Evolutionary conservation across 2,888 invertebrate genomes (phyloP).

Genomic region (Diogma glabrata): DNA sequence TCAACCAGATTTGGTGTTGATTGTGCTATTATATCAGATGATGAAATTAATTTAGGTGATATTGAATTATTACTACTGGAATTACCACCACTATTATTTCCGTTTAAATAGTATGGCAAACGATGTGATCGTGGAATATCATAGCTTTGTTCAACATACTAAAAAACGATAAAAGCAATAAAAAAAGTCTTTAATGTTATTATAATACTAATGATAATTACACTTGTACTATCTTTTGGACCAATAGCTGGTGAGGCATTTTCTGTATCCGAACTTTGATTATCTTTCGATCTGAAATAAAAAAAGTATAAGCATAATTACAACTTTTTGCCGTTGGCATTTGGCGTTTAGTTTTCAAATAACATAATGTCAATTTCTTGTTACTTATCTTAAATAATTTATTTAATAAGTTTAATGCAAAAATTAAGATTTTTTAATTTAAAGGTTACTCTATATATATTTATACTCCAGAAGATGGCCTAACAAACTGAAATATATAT

Average conservation of each 20-base stretch:
- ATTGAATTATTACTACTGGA: slow-evolving; percentile 22
- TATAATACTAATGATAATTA: slow-evolving; percentile 16
- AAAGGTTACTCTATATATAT: too few species aligned
- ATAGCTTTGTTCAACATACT: slow-evolving; percentile 45
- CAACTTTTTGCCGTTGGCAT: background rate
- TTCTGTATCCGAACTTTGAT: slow-evolving; percentile 36
- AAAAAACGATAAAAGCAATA: slow-evolving; percentile 4
- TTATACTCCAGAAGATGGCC: too few species aligned
- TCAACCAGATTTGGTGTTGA: slow-evolving; percentile 34
- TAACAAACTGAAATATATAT: too few species aligned
- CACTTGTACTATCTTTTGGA: slow-evolving; percentile 30
- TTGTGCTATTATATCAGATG: slow-evolving; percentile 27
- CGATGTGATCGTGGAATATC: slow-evolving; percentile 61
- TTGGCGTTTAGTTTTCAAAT: too few species aligned
- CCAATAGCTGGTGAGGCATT: slow-evolving; percentile 37
- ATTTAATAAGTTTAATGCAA: too few species aligned
- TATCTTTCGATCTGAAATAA: slow-evolving; percentile 27
- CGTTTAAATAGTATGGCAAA: slow-evolving; percentile 31
- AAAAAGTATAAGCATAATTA: background rate
- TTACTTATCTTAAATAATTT: too few species aligned
- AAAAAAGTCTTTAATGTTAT: background rate
- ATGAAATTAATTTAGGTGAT: slow-evolving; percentile 18
- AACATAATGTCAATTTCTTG: too few species aligned
- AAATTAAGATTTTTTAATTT: too few species aligned
- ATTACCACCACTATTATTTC: slow-evolving; percentile 24